A percentile compares a stretch with the other conserved stretches of the same genome.
Evolutionary conservation across 2,888 invertebrate species (phyloP).

Genomic region (Thecocarcelia acutangulata): DNA sequence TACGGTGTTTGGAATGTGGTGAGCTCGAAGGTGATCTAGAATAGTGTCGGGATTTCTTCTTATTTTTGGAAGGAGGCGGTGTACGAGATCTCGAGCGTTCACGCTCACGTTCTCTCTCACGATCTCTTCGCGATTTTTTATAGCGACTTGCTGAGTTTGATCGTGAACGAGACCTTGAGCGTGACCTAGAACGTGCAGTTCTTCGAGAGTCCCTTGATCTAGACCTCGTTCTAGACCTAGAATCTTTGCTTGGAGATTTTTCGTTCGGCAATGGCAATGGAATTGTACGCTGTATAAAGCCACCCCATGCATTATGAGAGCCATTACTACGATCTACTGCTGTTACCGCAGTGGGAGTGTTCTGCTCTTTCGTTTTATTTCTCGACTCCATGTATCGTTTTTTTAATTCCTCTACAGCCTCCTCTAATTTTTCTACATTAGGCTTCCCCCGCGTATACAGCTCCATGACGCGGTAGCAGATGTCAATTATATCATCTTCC

Average conservation of each 20-base stretch:
- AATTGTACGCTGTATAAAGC: constrained; percentile 84
- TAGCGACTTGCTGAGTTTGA: constrained; percentile 73
- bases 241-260: constrained; percentile 77
- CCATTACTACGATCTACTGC: constrained; percentile 84
- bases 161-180: constrained; percentile 74
- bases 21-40: constrained; percentile 80
- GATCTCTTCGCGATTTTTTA: constrained; percentile 75
- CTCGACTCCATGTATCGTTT: constrained; percentile 85
- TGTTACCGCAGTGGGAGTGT: constrained; percentile 79
- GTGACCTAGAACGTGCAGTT: constrained; percentile 70
- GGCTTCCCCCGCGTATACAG: constrained; percentile 91
- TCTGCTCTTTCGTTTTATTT: constrained; percentile 79
- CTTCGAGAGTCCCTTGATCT: constrained; percentile 66
- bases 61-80: constrained; percentile 75
- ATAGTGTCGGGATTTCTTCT: constrained; percentile 80
- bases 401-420: constrained; percentile 87
- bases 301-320: constrained; percentile 86
- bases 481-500: constrained; percentile 91
- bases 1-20: constrained; percentile 80
- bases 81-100: constrained; percentile 77
- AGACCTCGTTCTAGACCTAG: constrained; percentile 77
- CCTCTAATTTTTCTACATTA: constrained; percentile 88
- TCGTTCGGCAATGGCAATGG: constrained; percentile 77
- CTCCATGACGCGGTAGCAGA: constrained; percentile 90
- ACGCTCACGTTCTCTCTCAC: constrained; percentile 68